Conservation (phyloP, 2,113 vertebrate genomes). For the Chroicocephalus ridibundus region DNA sequence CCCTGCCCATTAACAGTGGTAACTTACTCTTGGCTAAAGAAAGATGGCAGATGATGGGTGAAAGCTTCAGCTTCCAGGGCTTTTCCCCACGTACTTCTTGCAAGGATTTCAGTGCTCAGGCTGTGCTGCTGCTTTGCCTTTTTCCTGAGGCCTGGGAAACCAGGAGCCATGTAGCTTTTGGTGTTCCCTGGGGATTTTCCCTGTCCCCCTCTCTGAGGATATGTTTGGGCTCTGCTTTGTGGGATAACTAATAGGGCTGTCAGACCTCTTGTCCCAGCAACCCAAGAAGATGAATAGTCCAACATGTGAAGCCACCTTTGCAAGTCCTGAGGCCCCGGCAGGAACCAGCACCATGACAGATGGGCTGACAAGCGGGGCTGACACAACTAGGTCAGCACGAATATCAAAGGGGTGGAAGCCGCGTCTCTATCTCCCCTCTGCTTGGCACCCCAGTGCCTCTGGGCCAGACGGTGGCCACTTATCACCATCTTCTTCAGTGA, state of each 20-base stretch:
- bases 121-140: background rate
- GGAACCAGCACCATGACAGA: slow-evolving; percentile 65
- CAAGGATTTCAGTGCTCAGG: background rate
- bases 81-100: background rate
- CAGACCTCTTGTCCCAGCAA: slow-evolving; percentile 53
- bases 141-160: background rate
- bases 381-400: slow-evolving; percentile 29
- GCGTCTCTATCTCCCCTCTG: background rate
- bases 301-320: slow-evolving; percentile 53
- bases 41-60: background rate
- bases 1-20: background rate
- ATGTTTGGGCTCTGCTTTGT: slow-evolving; percentile 44
- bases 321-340: slow-evolving; percentile 45
- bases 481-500: background rate
- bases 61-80: background rate
- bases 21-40: background rate
- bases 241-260: slow-evolving; percentile 68
- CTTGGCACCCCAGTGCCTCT: background rate
- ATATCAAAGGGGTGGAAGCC: background rate
- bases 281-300: slow-evolving; percentile 70
- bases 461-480: background rate
- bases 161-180: background rate
- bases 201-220: background rate
- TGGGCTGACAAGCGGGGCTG: slow-evolving; percentile 51
- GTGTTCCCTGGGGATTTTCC: background rate